Evolutionary conservation across 2,888 invertebrate genomes (phyloP), one percentile per base, ranked within the genome.

Genomic region (Ophraella communa): DNA sequence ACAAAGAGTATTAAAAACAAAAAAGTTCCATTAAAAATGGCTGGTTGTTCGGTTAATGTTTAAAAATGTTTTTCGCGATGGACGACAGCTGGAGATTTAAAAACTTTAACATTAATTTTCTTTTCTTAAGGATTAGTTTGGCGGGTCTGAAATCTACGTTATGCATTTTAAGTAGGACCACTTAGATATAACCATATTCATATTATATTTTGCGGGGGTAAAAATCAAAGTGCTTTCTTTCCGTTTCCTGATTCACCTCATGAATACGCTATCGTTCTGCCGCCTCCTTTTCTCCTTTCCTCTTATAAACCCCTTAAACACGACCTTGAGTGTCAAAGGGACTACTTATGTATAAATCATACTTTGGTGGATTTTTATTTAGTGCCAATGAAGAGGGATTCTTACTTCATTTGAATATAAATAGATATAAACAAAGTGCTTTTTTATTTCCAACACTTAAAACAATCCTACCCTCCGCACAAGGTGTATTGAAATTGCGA

Each of bases 131-230:
- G 75, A 74, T 78, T 77, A 78, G 74, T 71, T 72, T 70, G 73
- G 74, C 73, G 72, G 72, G 75, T 73, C 73, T 68, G 67, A 74
- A 75, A 76, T 74, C 74, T 77, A 78, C 76, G 78, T 79, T 79
- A 80, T 82, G 81, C 81, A 82, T 82, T 81, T 81, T 81, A 80
- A 82, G 80, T 77, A 82, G 81, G 72, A 78, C 79, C 79, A 73
- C 75, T 76, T 70, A 74, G 73, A 73, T 73, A 77, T 79, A 80
- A 81, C 80, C 80, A 81, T 80, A 80, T 81, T 79, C 81, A 78
- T 80, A 78, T 79, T 79, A 78, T 78, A 77, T 79, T 79, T 78
- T 39, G 76, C 73, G 76, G 76, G 80, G 79, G 80, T 77, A 80
- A 81, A 80, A 82, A 82, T 81, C 81, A 81, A 80, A 80, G 80